Conservation (phyloP, 1,140 invertebrate genomes). For the Hyles vespertilio region DNA sequence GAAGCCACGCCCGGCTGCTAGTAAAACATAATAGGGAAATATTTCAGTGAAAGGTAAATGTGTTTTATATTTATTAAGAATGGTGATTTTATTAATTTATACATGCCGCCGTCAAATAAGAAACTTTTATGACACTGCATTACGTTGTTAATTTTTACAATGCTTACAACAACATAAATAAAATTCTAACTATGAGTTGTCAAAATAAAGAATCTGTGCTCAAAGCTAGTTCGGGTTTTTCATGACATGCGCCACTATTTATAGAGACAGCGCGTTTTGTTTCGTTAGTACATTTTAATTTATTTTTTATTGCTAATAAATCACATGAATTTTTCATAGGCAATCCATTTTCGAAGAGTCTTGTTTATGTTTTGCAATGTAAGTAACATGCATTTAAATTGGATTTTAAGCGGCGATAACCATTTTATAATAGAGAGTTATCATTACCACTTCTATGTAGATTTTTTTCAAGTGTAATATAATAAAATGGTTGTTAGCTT, state of each 20-base stretch:
- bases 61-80: no score
- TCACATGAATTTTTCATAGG: conserved; percentile 43
- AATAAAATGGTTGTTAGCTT: conserved; percentile 1
- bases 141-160: no score
- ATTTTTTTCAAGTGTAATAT: conserved; percentile 5
- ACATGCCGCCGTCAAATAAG: no score
- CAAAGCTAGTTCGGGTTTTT: no score
- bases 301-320: conserved; percentile 26
- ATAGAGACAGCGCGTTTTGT: background rate
- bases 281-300: background rate
- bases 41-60: no score
- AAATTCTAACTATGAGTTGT: no score
- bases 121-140: no score
- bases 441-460: conserved; percentile 7
- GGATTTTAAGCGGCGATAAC: conserved; percentile 33
- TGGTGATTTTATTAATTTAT: no score
- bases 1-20: no score
- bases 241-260: background rate
- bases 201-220: no score
- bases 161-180: no score
- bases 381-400: conserved; percentile 46
- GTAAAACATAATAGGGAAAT: no score
- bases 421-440: conserved; percentile 23
- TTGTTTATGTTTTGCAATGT: conserved; percentile 33
- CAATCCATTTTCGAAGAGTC: conserved; percentile 28